Evolutionary conservation across 2,797 vertebrate genomes (phyloP), one percentile per base, ranked within the genome.

Genomic region (Aselliscus stoliczkanus): DNA sequence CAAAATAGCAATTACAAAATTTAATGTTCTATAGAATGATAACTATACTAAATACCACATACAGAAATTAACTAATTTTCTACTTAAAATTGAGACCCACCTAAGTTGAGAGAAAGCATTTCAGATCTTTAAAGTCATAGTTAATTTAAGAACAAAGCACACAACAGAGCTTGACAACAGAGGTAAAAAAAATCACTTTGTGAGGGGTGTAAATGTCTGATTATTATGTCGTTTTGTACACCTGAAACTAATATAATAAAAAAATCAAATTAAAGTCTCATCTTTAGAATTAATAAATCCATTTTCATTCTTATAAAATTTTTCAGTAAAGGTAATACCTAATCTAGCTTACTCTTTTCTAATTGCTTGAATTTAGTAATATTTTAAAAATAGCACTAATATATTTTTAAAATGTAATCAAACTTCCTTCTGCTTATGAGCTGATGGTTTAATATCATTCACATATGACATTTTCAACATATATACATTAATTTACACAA

Each of bases 1-100:
- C 11, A 94, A 95, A 93, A 69, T 27, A 56, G 34, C 79, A 94
- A 64, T 76, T 70, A 86, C 15, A 75, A 92, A 85, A 90, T 76
- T 23, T 70, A 94, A 25, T 81, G 1, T 64, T 82, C 56, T 76
- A 62, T 44, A 92, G 31, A 79, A 79, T 56, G 83, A 82, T 42
- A 85, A 95, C 62, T 70, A 92, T 88, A 54, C 10, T 80, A 84
- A 56, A 7, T 62, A 52, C 34, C 72, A 90, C 52, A 87, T 37
- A 60, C 39, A 84, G 42, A 95, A 88, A 81, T 31, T 56, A 42
- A 76, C 29, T 34, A 80, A 62, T 69, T 85, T 91, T 80, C 34
- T 42, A 62, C 73, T 84, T 75, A 79, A 65, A 77, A 37, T 31
- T 90, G 37, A 85, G 52, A 67, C 23, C 5, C 11, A 84, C 8